Base-by-base conservation (phyloP, 2,113 vertebrate species). In the Prionailurus bengalensis region DNA sequence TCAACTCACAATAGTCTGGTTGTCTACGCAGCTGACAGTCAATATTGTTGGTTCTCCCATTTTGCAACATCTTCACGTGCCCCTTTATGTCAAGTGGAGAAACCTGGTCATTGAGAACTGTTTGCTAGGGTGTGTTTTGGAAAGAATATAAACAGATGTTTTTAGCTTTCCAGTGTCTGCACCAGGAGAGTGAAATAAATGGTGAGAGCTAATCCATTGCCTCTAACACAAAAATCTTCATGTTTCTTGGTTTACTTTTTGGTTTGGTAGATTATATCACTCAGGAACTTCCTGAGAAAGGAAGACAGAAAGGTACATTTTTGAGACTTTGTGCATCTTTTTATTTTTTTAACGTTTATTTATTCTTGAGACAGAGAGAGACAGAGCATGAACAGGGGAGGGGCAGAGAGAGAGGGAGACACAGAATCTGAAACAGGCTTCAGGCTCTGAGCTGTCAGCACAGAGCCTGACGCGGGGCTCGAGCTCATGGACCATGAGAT, bases 141-240 rank as follows among this genome's bases (percentile, higher is more conserved):
- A 85, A 97, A 90, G 53, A 65, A 53, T 61, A 29, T 83, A 73
- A 89, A 42, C 27, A 55, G 73, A 61, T 70, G 66, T 36, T 93
- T 96, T 97, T 70, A 95, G 73, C 10, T 61, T 97, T 88, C 33
- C 15, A 66, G 16, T 58, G 33, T 90, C 68, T 86, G 53, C 1
- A 45, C 21, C 78, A 82, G 39, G 61, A 82, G 36, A 90, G 29
- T 81, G 82, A 80, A 97, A 88, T 91, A 83, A 83, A 71, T 65
- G 53, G 16, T 92, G 42, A 91, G 33, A 66, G 10, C 11, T 53
- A n/a, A 61, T 55, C 33, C 14, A 42, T 3, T 39, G 3, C 10
- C 19, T 58, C 71, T 65, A 86, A 68, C 5, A 55, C 19, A 83
- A 83, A 82, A 87, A 51, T 55, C 68, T 87, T 95, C n/a, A 11